These are phyloP conservation scores for Phylloscopus trochilus DNA, from an alignment of 2,113 vertebrate genomes.

Conservation along the genomic window DNA sequence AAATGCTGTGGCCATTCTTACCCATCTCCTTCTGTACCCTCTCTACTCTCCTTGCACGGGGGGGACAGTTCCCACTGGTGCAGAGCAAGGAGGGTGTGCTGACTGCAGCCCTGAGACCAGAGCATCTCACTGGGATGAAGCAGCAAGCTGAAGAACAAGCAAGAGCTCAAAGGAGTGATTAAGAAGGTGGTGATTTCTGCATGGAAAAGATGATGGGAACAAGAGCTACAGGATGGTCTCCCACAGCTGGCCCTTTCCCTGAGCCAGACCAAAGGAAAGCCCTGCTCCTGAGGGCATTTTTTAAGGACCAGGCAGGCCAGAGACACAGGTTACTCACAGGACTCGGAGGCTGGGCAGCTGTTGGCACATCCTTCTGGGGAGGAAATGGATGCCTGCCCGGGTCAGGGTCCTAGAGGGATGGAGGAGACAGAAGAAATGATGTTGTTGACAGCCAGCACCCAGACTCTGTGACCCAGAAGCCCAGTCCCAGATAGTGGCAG, in stretches of 20 bases:
- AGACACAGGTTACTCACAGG: constrained; percentile 80
- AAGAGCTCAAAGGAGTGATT: not conserved
- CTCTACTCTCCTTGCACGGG: not conserved
- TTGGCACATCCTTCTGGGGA: constrained; percentile 88
- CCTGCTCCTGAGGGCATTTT: not conserved
- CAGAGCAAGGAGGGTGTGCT: not conserved
- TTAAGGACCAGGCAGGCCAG: not conserved
- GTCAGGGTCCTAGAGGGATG: constrained; percentile 83
- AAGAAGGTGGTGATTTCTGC: not conserved
- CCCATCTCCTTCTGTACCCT: not conserved
- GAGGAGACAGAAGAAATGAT: not conserved
- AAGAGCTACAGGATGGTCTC: not conserved
- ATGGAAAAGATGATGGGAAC: not conserved
- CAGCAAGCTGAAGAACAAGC: not conserved
- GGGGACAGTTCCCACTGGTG: not conserved
- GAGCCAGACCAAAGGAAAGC: not conserved
- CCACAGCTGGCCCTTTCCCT: not conserved
- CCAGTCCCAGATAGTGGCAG: not conserved
- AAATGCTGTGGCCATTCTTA: not conserved
- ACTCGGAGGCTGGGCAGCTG: constrained; percentile 88
- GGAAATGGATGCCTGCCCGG: constrained; percentile 82
- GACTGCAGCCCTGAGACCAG: not conserved
- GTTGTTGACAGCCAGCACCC: not conserved
- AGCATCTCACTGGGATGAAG: not conserved
- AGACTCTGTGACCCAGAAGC: not conserved